phyloP scores from a whole-genome alignment of 2,888 invertebrate species.

The Ophioninae sp. region DNA sequence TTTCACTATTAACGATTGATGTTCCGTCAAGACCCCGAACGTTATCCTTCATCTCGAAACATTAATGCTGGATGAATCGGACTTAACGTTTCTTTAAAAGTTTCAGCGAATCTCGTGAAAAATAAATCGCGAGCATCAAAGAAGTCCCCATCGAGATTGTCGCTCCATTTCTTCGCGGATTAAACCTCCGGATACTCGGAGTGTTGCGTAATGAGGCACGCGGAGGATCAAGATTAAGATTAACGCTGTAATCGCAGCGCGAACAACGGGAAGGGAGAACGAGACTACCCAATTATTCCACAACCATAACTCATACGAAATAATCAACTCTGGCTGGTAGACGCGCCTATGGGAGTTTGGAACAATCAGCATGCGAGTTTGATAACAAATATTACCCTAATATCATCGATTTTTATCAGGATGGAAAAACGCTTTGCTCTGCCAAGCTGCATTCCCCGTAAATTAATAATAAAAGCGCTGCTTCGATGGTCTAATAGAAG shows the following conservation, averaged over 20 bases:
- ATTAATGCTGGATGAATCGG: background rate
- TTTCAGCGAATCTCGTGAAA: background rate
- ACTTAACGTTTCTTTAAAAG: background rate
- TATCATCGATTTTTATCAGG: background rate
- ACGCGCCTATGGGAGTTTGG: background rate
- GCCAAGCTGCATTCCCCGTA: background rate
- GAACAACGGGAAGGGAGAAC: background rate
- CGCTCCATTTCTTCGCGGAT: conserved; percentile 6
- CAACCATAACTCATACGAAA: conserved; percentile 54
- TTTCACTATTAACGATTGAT: background rate
- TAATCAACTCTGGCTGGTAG: conserved; percentile 42
- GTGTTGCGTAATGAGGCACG: conserved; percentile 36
- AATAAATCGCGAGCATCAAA: background rate
- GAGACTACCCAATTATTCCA: conserved; percentile 52
- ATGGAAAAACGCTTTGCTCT: background rate
- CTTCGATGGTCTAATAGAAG: conserved; percentile 47
- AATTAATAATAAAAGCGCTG: conserved; percentile 49
- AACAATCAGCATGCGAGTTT: background rate
- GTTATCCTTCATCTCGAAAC: background rate
- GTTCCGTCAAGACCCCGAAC: background rate
- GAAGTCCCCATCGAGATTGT: background rate
- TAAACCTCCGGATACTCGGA: conserved; percentile 32
- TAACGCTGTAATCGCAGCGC: conserved; percentile 37
- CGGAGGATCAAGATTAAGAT: conserved; percentile 51
- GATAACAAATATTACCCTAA: background rate